A percentile compares a stretch with the other conserved stretches of the same genome.
Conservation (phyloP, 2,797 vertebrate species). For the Anomalospiza imberbis region DNA sequence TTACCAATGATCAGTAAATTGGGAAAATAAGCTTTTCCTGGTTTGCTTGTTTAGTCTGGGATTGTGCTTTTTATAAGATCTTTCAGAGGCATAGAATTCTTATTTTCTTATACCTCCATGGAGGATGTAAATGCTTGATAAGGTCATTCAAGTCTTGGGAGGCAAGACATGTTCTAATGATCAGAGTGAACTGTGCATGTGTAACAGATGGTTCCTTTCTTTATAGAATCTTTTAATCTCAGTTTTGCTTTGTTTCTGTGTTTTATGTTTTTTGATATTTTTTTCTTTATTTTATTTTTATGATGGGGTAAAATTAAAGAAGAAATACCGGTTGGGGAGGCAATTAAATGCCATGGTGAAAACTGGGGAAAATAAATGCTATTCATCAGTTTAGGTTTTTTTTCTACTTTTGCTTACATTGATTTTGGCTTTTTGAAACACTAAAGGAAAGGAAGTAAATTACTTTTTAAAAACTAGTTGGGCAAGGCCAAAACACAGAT, state of each 20-base stretch:
- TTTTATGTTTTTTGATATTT: neutral
- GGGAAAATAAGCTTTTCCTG: neutral
- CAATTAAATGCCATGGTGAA: neutral
- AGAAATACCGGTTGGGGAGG: neutral
- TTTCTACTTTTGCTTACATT: neutral
- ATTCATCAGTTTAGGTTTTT: neutral
- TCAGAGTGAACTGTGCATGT: neutral
- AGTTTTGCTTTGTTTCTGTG: neutral
- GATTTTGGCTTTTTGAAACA: neutral
- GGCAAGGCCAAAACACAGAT: neutral
- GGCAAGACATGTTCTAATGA: neutral
- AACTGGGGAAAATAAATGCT: neutral
- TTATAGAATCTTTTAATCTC: neutral
- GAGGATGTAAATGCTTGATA: neutral
- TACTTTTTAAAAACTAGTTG: accelerated
- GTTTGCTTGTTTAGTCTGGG: neutral
- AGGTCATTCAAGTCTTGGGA: neutral
- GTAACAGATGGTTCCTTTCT: neutral
- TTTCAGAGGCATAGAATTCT: neutral
- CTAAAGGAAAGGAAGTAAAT: neutral
- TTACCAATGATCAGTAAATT: neutral
- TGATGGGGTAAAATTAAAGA: neutral
- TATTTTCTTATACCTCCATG: neutral
- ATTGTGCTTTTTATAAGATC: neutral
- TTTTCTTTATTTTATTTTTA: neutral